Conservation (phyloP, 2,113 vertebrate genomes). For the Tiliqua scincoides region DNA sequence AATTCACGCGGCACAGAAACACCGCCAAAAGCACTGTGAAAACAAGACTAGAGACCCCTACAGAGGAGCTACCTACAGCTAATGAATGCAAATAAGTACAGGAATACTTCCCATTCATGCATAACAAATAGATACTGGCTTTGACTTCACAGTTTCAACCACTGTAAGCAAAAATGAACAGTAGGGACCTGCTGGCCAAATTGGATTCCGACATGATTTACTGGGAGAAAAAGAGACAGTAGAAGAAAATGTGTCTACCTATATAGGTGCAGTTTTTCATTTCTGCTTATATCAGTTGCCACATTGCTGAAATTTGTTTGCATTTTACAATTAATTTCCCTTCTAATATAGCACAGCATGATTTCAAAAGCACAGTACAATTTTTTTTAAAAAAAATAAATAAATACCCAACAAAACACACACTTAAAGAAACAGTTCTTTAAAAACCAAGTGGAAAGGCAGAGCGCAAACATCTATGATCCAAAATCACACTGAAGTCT, state of each 20-base stretch:
- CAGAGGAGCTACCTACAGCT: slow-evolving; percentile 76
- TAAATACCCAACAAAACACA: not conserved
- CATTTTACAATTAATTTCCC: not conserved
- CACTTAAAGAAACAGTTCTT: not conserved
- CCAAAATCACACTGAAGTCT: slow-evolving; percentile 23
- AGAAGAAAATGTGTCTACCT: slow-evolving; percentile 38
- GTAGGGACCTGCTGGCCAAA: slow-evolving; percentile 47
- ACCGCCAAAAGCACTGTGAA: slow-evolving; percentile 79
- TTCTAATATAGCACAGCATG: slow-evolving; percentile 45
- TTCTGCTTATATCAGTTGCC: slow-evolving; percentile 24
- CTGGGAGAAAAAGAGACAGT: slow-evolving; percentile 55
- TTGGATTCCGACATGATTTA: slow-evolving; percentile 35
- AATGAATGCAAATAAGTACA: slow-evolving; percentile 78
- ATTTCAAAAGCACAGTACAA: slow-evolving; percentile 43
- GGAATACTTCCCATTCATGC: slow-evolving; percentile 75
- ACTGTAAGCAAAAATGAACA: slow-evolving; percentile 65
- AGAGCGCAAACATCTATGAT: not conserved
- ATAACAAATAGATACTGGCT: slow-evolving; percentile 71
- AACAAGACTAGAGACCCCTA: slow-evolving; percentile 78
- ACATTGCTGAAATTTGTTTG: slow-evolving; percentile 6
- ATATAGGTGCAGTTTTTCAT: not conserved
- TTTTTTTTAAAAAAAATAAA: slow-evolving; percentile 24
- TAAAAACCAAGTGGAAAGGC: not conserved
- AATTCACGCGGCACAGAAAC: slow-evolving; percentile 80
- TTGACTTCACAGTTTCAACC: slow-evolving; percentile 59